Conservation (phyloP, 1,140 invertebrate genomes). For the Dendrolimus punctatus region DNA sequence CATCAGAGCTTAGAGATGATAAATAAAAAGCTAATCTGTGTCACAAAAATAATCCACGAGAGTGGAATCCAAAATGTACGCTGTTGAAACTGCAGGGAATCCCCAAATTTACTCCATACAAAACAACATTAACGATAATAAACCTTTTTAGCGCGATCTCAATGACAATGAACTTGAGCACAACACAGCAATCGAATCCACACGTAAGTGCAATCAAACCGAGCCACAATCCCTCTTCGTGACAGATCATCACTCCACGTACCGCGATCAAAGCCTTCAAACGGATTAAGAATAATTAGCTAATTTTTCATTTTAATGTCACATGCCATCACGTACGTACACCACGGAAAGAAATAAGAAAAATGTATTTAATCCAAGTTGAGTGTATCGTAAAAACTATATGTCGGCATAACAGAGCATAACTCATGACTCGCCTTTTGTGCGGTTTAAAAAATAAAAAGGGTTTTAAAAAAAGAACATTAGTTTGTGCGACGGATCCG, state of each 20-base stretch:
- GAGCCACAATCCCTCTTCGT: constrained; percentile 23
- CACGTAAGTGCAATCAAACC: constrained; percentile 23
- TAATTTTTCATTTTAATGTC: constrained; percentile 70
- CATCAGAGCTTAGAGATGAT: no score
- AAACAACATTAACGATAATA: constrained; percentile 2
- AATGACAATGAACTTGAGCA: constrained; percentile 14
- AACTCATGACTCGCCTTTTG: constrained; percentile 61
- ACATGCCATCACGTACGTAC: constrained; percentile 62
- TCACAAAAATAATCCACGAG: no score
- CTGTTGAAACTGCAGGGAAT: no score
- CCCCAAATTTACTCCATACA: no score
- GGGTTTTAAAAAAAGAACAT: constrained; percentile 61
- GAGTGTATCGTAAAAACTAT: constrained; percentile 65
- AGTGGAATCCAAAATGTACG: no score
- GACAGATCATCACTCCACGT: constrained; percentile 35
- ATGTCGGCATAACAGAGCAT: constrained; percentile 65
- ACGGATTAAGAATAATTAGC: constrained; percentile 68
- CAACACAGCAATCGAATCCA: constrained; percentile 11
- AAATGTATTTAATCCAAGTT: constrained; percentile 62
- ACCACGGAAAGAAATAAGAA: constrained; percentile 37
- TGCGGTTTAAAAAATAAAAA: constrained; percentile 57
- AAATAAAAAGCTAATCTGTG: no score
- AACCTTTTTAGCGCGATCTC: constrained; percentile 2
- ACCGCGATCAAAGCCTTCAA: constrained; percentile 30
- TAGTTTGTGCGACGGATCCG: constrained; percentile 61